Evolutionary conservation across 2,888 invertebrate genomes (phyloP), one percentile per base, ranked within the genome.

Genomic region (Aspidapion aeneum): DNA sequence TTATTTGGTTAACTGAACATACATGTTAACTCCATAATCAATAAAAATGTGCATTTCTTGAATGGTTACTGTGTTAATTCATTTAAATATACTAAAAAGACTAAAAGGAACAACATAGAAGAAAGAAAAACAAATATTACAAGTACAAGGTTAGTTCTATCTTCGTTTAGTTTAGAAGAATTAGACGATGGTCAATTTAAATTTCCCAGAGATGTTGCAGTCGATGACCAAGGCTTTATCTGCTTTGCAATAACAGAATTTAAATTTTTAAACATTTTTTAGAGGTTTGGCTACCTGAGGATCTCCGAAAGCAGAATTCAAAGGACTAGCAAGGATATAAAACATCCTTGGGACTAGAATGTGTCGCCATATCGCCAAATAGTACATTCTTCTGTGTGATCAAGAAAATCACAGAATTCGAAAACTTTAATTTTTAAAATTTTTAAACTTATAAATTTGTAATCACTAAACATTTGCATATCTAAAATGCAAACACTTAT

Each of bases 221-320:
- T 98, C 64, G 98, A 99, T 79, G 96, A 96, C 75, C 96, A 97
- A 81, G 98, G 98, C 48, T 98, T 94, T 83, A 96, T 99, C 74
- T 90, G 96, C 73, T 97, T 99, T n/a, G 98, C 65, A 99, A 99
- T 83, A 98, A 98, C 80, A 88, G 98, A 63, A 94, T 99, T 74
- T 98, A 98, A 82, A 94, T 99, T 75, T 98, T 98, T 86, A 93
- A 18, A 88, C 90, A 68, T 98, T 95, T 84, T 84, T 96, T 67
- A 86, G 90, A 70, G 89, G 94, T 61, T 98, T 98, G 80, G 98
- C 98, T 2, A 89, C 91, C 66, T 98, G 97, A 96, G 98, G 99
- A 60, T 90, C 90, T 66, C 91, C 93, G 20, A 95, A 96, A 74
- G 97, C 96, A 16, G 97, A 98, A 82, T 96, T 99, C 83, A 98